phyloP scores from a whole-genome alignment of 2,113 vertebrate species.

The Uria lomvia region DNA sequence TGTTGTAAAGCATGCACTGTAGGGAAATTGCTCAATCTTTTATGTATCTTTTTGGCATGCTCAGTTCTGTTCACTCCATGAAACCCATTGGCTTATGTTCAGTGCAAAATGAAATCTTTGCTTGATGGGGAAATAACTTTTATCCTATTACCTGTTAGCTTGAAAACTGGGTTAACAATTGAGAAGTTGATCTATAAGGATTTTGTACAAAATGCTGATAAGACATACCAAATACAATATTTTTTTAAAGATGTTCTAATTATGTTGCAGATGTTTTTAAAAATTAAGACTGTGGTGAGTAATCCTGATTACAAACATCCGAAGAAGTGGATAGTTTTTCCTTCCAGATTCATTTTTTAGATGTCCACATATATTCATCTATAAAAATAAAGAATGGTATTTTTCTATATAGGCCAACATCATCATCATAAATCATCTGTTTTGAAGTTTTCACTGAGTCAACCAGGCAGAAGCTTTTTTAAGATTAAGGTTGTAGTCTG shows the following conservation, averaged over 20 bases:
- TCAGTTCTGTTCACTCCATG: background rate
- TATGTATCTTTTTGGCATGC: background rate
- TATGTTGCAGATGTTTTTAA: background rate
- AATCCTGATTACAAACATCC: background rate
- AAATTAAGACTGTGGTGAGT: background rate
- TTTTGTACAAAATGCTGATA: background rate
- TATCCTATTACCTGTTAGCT: background rate
- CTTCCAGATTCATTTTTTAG: background rate
- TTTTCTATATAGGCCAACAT: background rate
- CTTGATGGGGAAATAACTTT: background rate
- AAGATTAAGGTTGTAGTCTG: background rate
- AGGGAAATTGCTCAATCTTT: background rate
- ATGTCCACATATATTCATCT: background rate
- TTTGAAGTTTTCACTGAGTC: background rate
- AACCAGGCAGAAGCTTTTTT: background rate
- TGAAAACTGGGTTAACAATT: background rate
- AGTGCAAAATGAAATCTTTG: background rate
- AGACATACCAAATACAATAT: background rate
- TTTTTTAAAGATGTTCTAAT: background rate
- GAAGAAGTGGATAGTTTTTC: background rate
- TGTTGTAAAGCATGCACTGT: background rate
- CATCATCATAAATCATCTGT: background rate
- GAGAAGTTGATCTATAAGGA: background rate
- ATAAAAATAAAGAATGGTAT: background rate
- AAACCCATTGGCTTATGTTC: background rate